Conservation (phyloP, 2,797 vertebrate species). For the Helicolenus hilgendorfi region DNA sequence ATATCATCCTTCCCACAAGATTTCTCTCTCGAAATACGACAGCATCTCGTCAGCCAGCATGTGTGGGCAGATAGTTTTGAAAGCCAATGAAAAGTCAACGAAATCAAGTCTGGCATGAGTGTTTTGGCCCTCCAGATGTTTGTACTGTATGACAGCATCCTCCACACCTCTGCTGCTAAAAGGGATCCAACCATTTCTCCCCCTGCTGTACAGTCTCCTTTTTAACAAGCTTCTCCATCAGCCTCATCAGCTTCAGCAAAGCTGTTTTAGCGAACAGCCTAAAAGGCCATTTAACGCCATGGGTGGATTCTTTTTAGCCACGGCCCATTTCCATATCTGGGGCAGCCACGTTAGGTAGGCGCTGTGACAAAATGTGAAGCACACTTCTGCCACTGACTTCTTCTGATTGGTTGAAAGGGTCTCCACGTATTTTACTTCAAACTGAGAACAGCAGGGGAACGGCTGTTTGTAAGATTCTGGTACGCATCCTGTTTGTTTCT, state of each 20-base stretch:
- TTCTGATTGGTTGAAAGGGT: neutral
- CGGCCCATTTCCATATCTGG: conserved; percentile 12
- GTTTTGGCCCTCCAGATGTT: conserved; percentile 54
- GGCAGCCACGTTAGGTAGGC: neutral
- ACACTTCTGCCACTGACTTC: neutral
- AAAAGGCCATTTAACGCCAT: neutral
- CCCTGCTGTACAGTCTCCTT: neutral
- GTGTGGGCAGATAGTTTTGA: conserved; percentile 34
- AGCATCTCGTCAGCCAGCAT: conserved; percentile 31
- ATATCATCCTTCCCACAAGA: conserved; percentile 34
- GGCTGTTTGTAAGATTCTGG: neutral
- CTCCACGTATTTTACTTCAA: neutral
- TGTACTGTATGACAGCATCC: conserved; percentile 8
- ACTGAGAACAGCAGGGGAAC: neutral
- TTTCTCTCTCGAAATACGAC: conserved; percentile 23
- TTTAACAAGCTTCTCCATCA: conserved; percentile 39
- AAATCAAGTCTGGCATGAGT: conserved; percentile 9
- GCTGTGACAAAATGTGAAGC: neutral
- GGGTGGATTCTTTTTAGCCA: conserved; percentile 12
- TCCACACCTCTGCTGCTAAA: conserved; percentile 27
- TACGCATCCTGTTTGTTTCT: neutral
- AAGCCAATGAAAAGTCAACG: conserved; percentile 14
- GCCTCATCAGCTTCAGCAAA: neutral
- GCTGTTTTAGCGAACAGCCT: conserved; percentile 1
- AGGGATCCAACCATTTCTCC: conserved; percentile 26